Evolutionary conservation across 2,797 vertebrate genomes (phyloP).

Genomic region (Eutrigla gurnardus): DNA sequence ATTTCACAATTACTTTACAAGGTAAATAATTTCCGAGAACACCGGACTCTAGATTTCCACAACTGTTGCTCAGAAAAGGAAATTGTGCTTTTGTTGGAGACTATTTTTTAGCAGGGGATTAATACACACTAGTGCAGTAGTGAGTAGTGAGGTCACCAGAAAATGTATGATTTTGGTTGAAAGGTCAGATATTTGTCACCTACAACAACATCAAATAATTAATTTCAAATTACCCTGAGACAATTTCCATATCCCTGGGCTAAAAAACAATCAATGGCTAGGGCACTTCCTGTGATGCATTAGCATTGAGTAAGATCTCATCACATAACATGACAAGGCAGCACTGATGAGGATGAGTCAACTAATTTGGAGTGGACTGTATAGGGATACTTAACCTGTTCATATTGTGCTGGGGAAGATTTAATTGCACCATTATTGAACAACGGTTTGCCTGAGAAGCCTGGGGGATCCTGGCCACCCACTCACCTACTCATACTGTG

Average conservation of each 20-base stretch:
- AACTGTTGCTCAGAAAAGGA: background rate
- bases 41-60: background rate
- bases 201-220: background rate
- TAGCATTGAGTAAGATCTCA: constrained; percentile 14
- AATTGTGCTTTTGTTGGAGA: background rate
- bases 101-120: background rate
- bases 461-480: constrained; percentile 45
- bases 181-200: background rate
- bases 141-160: background rate
- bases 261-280: background rate
- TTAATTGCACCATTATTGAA: constrained; percentile 57
- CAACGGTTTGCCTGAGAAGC: constrained; percentile 42
- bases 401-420: constrained; percentile 32
- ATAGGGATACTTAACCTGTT: constrained; percentile 28
- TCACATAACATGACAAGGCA: constrained; percentile 13
- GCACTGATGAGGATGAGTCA: constrained; percentile 46
- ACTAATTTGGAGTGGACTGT: constrained; percentile 23
- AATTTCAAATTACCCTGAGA: background rate
- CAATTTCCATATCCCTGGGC: background rate
- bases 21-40: background rate
- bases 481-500: constrained; percentile 42
- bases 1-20: too few relatives aligned
- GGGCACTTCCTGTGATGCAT: background rate
- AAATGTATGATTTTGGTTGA: too few relatives aligned
- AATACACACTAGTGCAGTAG: background rate